These are phyloP conservation scores for Brachionus plicatilis DNA, from an alignment of 1,140 invertebrate species.

Conservation along the genomic window DNA sequence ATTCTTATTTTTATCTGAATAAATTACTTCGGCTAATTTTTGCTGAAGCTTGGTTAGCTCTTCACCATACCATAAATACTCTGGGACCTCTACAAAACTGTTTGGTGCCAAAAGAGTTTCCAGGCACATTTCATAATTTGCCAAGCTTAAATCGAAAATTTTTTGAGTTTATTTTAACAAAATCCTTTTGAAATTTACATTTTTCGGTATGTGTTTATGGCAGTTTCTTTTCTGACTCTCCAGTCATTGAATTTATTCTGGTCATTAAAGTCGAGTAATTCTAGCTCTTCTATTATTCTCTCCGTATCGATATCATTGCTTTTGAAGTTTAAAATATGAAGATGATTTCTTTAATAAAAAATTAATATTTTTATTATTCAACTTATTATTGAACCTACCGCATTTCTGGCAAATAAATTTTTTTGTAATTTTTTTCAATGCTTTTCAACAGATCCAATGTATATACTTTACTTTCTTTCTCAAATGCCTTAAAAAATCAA, in stretches of 20 bases:
- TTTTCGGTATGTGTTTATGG: conserved; percentile 39
- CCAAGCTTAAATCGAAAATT: not conserved
- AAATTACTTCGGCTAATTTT: conserved; percentile 8
- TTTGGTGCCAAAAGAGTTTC: not conserved
- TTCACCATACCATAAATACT: conserved; percentile 34
- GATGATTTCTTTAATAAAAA: conserved; percentile 11
- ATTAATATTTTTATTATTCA: not conserved
- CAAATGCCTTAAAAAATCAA: conserved; percentile 27
- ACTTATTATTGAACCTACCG: not conserved
- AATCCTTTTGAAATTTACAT: not conserved
- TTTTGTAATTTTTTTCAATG: conserved; percentile 40
- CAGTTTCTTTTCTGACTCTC: conserved; percentile 37
- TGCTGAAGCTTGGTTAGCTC: not conserved
- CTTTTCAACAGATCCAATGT: conserved; percentile 23
- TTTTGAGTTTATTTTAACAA: not conserved
- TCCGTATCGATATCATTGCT: conserved; percentile 32
- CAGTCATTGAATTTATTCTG: conserved; percentile 27
- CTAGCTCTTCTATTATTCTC: conserved; percentile 38
- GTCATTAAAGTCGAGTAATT: conserved; percentile 23
- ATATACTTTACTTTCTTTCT: conserved; percentile 36
- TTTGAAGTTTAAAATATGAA: conserved; percentile 32
- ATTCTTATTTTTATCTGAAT: not conserved
- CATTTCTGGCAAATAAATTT: conserved; percentile 11
- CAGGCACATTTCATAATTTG: not conserved
- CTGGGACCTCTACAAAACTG: conserved; percentile 3